Percentiles rank a stretch among this genome's conserved stretches.
Evolutionary conservation across 2,888 invertebrate species (phyloP).

Genomic region (Agrochola lychnidis): DNA sequence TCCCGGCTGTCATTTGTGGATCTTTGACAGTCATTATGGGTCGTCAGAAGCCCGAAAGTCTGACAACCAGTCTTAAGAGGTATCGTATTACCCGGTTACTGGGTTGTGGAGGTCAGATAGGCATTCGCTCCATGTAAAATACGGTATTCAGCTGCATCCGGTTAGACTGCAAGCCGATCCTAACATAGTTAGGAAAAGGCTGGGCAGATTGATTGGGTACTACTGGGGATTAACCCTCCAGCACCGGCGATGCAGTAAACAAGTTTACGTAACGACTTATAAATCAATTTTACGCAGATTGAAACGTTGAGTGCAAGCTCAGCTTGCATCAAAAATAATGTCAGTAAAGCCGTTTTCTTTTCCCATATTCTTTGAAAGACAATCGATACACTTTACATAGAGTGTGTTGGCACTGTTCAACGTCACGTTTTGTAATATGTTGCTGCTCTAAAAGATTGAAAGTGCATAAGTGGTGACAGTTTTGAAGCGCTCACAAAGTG

Average conservation of each 20-base stretch:
- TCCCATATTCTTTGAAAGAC: constrained; percentile 11
- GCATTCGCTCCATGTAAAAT: too few species aligned
- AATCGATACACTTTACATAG: constrained; percentile 23
- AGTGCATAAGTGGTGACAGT: constrained; percentile 45
- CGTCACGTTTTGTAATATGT: constrained; percentile 29
- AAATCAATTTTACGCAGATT: constrained; percentile 23
- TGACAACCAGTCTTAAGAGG: too few species aligned
- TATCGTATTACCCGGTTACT: too few species aligned
- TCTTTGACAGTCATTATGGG: too few species aligned
- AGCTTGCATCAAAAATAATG: constrained; percentile 5
- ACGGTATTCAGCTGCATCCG: too few species aligned
- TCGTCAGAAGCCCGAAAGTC: too few species aligned
- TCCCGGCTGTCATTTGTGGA: too few species aligned
- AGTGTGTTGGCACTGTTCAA: constrained; percentile 21
- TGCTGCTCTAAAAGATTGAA: constrained; percentile 36
- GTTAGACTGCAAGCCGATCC: too few species aligned
- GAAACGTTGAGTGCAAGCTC: not conserved
- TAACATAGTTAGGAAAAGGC: too few species aligned
- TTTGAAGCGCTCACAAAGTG: constrained; percentile 37
- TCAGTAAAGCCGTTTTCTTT: constrained; percentile 1
- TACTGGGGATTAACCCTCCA: not conserved
- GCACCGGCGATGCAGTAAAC: constrained; percentile 1
- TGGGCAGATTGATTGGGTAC: not conserved
- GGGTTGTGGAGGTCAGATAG: too few species aligned
- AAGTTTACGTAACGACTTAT: constrained; percentile 6